phyloP scores from a whole-genome alignment of 2,888 invertebrate species.

The Tachystola acroxantha region DNA sequence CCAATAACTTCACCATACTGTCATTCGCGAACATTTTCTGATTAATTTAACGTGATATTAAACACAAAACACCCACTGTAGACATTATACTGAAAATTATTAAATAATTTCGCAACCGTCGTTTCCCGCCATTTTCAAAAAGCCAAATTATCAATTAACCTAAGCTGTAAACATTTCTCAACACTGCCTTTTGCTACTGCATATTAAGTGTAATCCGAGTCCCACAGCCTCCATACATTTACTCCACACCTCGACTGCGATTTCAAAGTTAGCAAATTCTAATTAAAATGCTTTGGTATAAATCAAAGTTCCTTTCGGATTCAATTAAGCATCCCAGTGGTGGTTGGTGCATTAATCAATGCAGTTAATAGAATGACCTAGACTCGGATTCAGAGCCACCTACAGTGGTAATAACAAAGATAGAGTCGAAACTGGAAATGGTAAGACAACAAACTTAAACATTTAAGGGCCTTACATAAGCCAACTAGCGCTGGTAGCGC shows the following conservation, averaged over 20 bases:
- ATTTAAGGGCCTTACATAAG: no score
- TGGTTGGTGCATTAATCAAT: constrained; percentile 46
- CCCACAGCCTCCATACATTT: not conserved
- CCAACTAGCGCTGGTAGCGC: no score
- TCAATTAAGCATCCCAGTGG: constrained; percentile 58
- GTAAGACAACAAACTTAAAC: no score
- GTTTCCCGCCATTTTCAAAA: no score
- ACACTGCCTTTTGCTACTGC: not conserved
- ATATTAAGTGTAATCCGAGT: not conserved
- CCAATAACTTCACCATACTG: no score
- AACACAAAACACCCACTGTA: no score
- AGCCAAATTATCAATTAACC: not conserved
- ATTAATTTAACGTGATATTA: no score
- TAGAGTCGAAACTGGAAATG: constrained; percentile 1
- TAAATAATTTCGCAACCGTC: no score
- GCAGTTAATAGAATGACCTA: constrained; percentile 37
- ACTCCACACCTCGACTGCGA: not conserved
- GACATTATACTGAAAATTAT: no score
- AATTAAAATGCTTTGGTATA: constrained; percentile 37
- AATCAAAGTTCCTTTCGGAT: constrained; percentile 47
- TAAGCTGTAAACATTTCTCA: no score
- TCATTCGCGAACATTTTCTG: no score
- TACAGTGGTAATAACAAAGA: constrained; percentile 17
- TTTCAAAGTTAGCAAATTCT: not conserved
- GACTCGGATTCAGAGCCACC: constrained; percentile 21